Base-by-base conservation (phyloP, 2,113 vertebrate genomes). In the Saimiri boliviensis region DNA sequence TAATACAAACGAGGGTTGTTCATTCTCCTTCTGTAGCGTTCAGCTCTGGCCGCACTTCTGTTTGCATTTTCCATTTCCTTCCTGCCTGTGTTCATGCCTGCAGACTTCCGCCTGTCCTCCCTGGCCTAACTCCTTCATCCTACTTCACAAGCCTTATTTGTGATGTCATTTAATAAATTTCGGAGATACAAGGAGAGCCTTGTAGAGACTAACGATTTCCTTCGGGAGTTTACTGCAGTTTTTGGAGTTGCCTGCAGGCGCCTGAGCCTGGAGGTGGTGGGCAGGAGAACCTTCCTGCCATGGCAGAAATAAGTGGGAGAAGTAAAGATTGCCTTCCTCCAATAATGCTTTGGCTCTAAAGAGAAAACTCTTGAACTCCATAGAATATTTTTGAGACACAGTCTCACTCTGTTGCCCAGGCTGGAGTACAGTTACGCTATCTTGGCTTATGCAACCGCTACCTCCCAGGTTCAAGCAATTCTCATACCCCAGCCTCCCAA, bases 141-240 rank as follows among this genome's bases (percentile, higher is more conserved):
- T 54, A 27, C 52, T 74, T 88, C 87, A 40, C 90, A 95, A 60
- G 66, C 6, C 83, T 96, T 68, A 20, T 40, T 91, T 89, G 35
- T 91, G 86, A 96, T 56, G 58, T 95, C 92, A 71, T 86, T 86
- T 52, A 81, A n/a, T 58, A 87, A 60, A 60, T 54, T 52, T 60
- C 49, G 45, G 92, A 96, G 80, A 79, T 79, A 76, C 80, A 82
- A 89, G 58, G 23, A 76, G 32, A 91, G 89, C 52, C 77, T 74
- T 84, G 8, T 47, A 20, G 58, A 94, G 56, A 66, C 71, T 32
- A 60, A 92, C 60, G 60, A 17, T 77, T 74, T 95, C 80, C 70
- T 96, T 70, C 74, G 13, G 14, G 20, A 89, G 42, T 32, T 37
- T 68, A 37, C 42, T 82, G 79, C 79, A 73, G 81, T 89, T 52